Conservation (phyloP, 2,797 vertebrate genomes). For the Neosilurus mollespiculum region DNA sequence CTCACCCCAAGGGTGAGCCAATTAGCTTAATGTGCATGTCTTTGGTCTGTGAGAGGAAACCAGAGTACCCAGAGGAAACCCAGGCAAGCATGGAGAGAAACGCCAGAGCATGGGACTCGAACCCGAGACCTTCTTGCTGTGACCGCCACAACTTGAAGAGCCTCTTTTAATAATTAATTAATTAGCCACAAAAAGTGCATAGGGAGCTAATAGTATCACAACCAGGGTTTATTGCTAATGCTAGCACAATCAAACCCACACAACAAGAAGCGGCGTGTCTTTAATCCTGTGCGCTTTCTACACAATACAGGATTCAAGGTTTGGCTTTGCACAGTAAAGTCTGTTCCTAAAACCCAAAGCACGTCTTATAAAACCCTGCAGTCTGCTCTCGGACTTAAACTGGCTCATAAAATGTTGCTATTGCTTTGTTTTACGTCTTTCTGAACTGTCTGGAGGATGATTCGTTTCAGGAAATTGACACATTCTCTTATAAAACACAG, state of each 20-base stretch:
- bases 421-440: not conserved
- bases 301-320: not conserved
- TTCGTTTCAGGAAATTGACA: not conserved
- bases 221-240: not conserved
- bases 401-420: not conserved
- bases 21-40: no score
- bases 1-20: no score
- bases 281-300: not conserved
- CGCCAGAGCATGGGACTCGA: no score
- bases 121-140: no score
- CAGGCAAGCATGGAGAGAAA: no score
- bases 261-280: no score
- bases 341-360: not conserved
- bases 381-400: not conserved
- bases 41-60: no score
- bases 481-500: slow-evolving; percentile 7
- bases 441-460: slow-evolving; percentile 5
- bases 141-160: not conserved
- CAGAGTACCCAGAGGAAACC: no score
- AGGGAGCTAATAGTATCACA: not conserved
- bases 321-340: not conserved
- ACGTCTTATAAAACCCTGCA: slow-evolving; percentile 6
- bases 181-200: not conserved
- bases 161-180: not conserved
- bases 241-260: not conserved